These are phyloP conservation scores for Aspidiotus destructor DNA, from an alignment of 2,888 invertebrate species.

Conservation along the genomic window DNA sequence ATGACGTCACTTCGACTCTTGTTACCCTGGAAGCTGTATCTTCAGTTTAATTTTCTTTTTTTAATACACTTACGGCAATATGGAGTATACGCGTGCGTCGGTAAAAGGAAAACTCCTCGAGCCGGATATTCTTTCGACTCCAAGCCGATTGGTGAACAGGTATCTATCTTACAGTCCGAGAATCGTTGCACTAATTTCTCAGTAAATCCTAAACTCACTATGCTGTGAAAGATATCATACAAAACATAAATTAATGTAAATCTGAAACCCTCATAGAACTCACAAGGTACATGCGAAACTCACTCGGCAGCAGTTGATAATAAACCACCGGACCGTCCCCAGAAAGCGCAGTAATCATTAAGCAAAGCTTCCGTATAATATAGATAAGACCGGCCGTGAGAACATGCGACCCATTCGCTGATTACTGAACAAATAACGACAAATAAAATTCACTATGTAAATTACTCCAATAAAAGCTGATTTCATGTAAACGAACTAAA, in stretches of 20 bases:
- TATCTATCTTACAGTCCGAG: conserved; percentile 37
- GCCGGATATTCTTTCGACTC: conserved; percentile 39
- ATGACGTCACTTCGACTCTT: no score
- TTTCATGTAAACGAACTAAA: neutral
- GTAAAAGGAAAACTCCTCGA: conserved; percentile 40
- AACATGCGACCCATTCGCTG: conserved; percentile 50
- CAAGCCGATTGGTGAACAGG: conserved; percentile 40
- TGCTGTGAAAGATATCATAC: conserved; percentile 22
- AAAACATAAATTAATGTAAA: neutral
- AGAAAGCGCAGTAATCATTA: conserved; percentile 48
- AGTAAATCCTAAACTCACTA: conserved; percentile 33
- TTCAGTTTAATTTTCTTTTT: no score
- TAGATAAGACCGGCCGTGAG: conserved; percentile 52
- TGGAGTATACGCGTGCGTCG: conserved; percentile 39
- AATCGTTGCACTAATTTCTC: conserved; percentile 34
- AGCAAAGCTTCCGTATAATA: conserved; percentile 52
- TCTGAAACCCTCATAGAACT: neutral
- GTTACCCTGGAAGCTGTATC: no score
- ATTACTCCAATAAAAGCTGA: neutral
- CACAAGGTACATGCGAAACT: neutral
- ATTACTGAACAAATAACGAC: conserved; percentile 11
- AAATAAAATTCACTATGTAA: neutral
- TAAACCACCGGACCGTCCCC: conserved; percentile 42
- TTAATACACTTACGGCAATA: conserved; percentile 39
- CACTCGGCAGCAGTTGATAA: conserved; percentile 35